phyloP scores from a whole-genome alignment of 2,113 vertebrate genomes.

The Alosa alosa region DNA sequence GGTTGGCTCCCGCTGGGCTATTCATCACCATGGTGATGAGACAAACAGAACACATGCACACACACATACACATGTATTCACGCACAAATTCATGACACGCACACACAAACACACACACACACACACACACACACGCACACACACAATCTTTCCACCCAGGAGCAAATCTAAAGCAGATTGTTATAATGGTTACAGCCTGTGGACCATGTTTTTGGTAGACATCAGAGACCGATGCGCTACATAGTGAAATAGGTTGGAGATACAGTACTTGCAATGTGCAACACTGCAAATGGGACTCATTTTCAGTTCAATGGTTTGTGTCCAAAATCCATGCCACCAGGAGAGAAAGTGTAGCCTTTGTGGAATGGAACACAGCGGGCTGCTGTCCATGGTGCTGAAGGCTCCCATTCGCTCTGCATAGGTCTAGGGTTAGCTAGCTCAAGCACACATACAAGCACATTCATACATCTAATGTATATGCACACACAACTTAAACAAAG shows the following conservation, averaged over 20 bases:
- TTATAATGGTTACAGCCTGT: neutral
- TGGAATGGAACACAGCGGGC: neutral
- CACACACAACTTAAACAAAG: neutral
- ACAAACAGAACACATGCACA: constrained; percentile 1
- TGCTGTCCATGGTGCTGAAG: constrained; percentile 1
- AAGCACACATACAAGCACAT: neutral
- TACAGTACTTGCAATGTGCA: too few relatives aligned
- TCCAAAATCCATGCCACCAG: neutral
- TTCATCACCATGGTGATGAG: neutral
- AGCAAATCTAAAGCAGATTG: neutral
- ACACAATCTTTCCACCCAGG: neutral
- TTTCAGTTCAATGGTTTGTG: too few relatives aligned
- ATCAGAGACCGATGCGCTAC: neutral
- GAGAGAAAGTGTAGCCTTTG: neutral
- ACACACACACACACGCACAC: neutral
- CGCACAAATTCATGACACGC: neutral
- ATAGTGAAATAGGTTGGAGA: too few relatives aligned
- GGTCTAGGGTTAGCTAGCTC: neutral
- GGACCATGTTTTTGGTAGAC: neutral
- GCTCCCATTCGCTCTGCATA: neutral
- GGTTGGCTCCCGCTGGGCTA: neutral
- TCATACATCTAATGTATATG: neutral
- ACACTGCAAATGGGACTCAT: neutral
- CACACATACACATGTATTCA: neutral
- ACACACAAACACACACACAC: neutral